Evolutionary conservation across 2,888 invertebrate species (phyloP).

Genomic region (Eledone cirrhosa): DNA sequence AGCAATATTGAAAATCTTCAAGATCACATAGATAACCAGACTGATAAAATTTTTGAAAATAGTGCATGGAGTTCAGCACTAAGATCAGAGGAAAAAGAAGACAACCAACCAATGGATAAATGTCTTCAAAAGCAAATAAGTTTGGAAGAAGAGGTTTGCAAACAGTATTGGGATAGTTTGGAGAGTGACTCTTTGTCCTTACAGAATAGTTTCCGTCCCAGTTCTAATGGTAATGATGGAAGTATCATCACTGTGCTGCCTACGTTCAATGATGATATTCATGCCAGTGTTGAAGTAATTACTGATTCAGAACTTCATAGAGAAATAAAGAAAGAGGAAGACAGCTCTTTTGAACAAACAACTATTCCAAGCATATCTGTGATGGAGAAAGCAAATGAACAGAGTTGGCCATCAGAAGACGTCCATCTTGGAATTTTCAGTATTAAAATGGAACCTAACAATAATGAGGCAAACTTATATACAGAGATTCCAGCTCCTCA

Average conservation of each 20-base stretch:
- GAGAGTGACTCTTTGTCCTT: neutral
- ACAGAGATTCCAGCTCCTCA: no score
- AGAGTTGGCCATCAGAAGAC: no score
- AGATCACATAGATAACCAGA: neutral
- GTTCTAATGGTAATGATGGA: neutral
- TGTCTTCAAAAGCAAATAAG: neutral
- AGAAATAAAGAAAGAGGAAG: conserved; percentile 1
- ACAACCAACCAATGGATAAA: neutral
- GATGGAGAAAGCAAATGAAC: no score
- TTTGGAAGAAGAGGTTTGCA: no score
- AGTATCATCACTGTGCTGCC: neutral
- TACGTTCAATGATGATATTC: neutral
- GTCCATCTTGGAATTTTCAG: no score
- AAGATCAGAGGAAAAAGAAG: neutral
- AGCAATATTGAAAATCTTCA: neutral
- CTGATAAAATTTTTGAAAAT: neutral
- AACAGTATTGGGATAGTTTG: conserved; percentile 4
- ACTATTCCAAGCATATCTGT: no score
- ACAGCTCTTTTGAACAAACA: neutral
- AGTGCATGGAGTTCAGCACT: no score
- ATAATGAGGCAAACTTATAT: no score
- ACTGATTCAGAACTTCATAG: neutral
- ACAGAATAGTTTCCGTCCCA: no score
- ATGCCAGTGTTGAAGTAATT: neutral
- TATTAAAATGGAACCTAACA: no score